These are phyloP conservation scores for Enteromius fasciolatus DNA, from an alignment of 2,797 vertebrate species.

Conservation along the genomic window DNA sequence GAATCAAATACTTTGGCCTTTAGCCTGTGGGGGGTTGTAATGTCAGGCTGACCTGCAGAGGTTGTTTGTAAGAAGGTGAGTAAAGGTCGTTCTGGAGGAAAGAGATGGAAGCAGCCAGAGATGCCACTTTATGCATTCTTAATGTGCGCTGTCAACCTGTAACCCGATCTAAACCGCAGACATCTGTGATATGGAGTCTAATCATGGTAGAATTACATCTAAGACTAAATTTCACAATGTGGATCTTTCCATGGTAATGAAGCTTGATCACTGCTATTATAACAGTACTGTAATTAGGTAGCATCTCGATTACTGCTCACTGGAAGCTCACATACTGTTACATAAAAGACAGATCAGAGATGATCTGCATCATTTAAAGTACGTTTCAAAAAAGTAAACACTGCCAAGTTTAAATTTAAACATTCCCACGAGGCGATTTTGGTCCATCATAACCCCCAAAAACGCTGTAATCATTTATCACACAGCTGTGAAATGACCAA, in stretches of 20 bases:
- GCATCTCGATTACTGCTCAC: slow-evolving; percentile 12
- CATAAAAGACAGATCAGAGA: not conserved
- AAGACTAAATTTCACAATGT: slow-evolving; percentile 20
- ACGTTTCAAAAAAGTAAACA: not conserved
- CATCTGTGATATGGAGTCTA: slow-evolving; percentile 26
- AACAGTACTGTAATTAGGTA: slow-evolving; percentile 22
- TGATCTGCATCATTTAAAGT: not conserved
- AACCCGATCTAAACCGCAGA: slow-evolving; percentile 8
- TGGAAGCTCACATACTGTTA: slow-evolving; percentile 12
- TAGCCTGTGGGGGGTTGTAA: not conserved
- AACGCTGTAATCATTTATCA: not conserved
- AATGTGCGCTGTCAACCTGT: slow-evolving; percentile 18
- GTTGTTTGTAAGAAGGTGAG: slow-evolving; percentile 31
- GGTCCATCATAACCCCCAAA: not conserved
- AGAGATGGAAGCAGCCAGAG: slow-evolving; percentile 6
- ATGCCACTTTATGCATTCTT: slow-evolving; percentile 40
- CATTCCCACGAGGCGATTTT: not conserved
- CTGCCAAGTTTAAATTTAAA: not conserved
- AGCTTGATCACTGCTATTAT: slow-evolving; percentile 9
- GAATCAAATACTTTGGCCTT: slow-evolving; percentile 16
- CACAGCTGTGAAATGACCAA: not conserved
- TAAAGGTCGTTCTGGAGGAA: slow-evolving; percentile 36
- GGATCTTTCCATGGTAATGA: slow-evolving; percentile 25
- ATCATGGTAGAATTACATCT: slow-evolving; percentile 21
- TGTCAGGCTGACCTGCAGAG: not conserved